phyloP scores from a whole-genome alignment of 2,113 vertebrate species.

The Carassius gibelio region DNA sequence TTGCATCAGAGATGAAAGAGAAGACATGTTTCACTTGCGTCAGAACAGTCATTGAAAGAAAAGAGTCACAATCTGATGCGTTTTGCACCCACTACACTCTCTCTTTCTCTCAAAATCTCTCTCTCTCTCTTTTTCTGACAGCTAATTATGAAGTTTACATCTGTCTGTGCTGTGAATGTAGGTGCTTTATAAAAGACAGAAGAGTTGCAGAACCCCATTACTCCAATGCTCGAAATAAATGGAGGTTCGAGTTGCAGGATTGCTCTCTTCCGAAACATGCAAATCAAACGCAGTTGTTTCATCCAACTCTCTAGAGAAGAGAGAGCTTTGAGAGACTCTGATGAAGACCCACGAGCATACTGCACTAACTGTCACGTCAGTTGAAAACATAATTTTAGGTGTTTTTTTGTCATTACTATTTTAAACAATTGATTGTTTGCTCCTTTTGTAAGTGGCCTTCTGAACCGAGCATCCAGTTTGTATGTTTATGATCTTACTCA shows the following conservation, averaged over 20 bases:
- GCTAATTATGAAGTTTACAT: slow-evolving; percentile 33
- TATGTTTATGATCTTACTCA: slow-evolving; percentile 9
- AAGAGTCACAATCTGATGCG: slow-evolving; percentile 20
- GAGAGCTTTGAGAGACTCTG: slow-evolving; percentile 52
- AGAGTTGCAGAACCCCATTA: slow-evolving; percentile 36
- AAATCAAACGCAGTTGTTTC: slow-evolving; percentile 42
- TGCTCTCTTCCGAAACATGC: slow-evolving; percentile 36
- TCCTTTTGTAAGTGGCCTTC: neutral
- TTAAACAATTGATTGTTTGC: neutral
- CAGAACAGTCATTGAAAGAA: slow-evolving; percentile 35
- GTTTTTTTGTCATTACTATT: slow-evolving; percentile 48
- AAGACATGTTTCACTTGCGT: slow-evolving; percentile 29
- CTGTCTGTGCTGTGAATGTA: neutral
- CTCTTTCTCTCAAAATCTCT: no score
- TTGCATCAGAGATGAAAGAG: slow-evolving; percentile 38
- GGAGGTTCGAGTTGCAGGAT: slow-evolving; percentile 38
- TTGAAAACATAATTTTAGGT: slow-evolving; percentile 52
- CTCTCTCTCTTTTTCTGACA: slow-evolving; percentile 3
- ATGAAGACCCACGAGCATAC: slow-evolving; percentile 60
- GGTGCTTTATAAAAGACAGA: slow-evolving; percentile 1
- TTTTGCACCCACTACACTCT: neutral
- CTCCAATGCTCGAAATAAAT: slow-evolving; percentile 4
- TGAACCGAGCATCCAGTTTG: slow-evolving; percentile 18
- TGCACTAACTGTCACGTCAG: slow-evolving; percentile 46
- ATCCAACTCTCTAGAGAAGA: slow-evolving; percentile 45